Evolutionary conservation across 2,888 invertebrate genomes (phyloP).

Genomic region (Hemistola chrysoprasaria): DNA sequence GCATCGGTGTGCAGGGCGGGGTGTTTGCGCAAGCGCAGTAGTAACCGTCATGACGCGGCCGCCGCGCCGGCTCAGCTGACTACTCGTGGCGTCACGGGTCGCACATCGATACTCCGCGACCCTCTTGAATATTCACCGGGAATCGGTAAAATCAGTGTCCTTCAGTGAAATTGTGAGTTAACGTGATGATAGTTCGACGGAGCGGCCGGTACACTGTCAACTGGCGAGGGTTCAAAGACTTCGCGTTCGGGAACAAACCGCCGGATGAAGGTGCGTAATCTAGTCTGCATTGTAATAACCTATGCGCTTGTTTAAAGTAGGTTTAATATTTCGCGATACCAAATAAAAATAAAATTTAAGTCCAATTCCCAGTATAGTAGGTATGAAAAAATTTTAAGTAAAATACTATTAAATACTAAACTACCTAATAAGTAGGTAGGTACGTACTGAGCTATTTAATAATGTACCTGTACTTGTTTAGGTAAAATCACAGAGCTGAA

Average conservation of each 20-base stretch:
- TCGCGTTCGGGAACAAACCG: constrained; percentile 70
- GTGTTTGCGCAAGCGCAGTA: constrained; percentile 64
- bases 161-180: constrained; percentile 40
- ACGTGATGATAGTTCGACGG: constrained; percentile 73
- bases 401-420: too few species aligned
- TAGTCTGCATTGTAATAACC: constrained; percentile 45
- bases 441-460: too few species aligned
- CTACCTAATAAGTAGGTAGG: too few species aligned
- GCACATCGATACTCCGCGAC: constrained; percentile 51
- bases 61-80: constrained; percentile 67
- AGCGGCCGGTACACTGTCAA: constrained; percentile 79
- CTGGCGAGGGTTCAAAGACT: constrained; percentile 77
- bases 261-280: constrained; percentile 71
- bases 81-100: constrained; percentile 62
- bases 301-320: constrained; percentile 20
- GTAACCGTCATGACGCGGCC: constrained; percentile 61
- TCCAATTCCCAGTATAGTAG: too few species aligned
- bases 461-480: too few species aligned
- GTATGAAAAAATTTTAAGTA: too few species aligned
- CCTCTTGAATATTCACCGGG: constrained; percentile 44
- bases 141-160: constrained; percentile 36
- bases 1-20: constrained; percentile 43
- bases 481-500: too few species aligned
- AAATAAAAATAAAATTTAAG: too few species aligned
- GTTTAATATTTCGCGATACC: too few species aligned